A percentile compares a stretch with the other conserved stretches of the same genome.
These are phyloP conservation scores for Andrena camellia DNA, from an alignment of 2,888 invertebrate species.

Conservation along the genomic window DNA sequence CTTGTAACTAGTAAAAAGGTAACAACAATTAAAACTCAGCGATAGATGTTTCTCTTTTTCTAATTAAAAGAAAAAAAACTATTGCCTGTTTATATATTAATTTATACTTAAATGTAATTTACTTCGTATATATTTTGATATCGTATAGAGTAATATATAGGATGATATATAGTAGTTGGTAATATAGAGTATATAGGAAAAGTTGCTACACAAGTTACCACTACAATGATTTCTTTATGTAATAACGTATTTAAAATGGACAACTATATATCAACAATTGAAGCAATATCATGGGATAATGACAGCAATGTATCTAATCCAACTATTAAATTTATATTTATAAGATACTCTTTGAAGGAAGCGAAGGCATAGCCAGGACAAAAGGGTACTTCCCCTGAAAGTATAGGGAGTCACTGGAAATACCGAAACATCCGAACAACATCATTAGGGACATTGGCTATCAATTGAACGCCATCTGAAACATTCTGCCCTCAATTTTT, in stretches of 20 bases:
- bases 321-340: too few relatives aligned
- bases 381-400: background rate
- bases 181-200: too few relatives aligned
- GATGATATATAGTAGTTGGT: too few relatives aligned
- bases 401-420: background rate
- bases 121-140: conserved; percentile 14
- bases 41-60: background rate
- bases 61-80: background rate
- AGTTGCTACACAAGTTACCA: too few relatives aligned
- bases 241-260: too few relatives aligned
- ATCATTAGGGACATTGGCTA: background rate
- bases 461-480: background rate
- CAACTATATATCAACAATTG: too few relatives aligned
- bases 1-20: background rate
- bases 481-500: background rate
- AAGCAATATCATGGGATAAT: too few relatives aligned
- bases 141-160: background rate
- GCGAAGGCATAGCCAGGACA: background rate
- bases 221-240: too few relatives aligned
- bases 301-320: too few relatives aligned
- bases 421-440: background rate
- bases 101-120: conserved; percentile 21
- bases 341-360: too few relatives aligned
- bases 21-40: conserved; percentile 6
- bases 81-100: conserved; percentile 17